Conservation (phyloP, 2,113 vertebrate genomes). For the Isurus oxyrinchus region DNA sequence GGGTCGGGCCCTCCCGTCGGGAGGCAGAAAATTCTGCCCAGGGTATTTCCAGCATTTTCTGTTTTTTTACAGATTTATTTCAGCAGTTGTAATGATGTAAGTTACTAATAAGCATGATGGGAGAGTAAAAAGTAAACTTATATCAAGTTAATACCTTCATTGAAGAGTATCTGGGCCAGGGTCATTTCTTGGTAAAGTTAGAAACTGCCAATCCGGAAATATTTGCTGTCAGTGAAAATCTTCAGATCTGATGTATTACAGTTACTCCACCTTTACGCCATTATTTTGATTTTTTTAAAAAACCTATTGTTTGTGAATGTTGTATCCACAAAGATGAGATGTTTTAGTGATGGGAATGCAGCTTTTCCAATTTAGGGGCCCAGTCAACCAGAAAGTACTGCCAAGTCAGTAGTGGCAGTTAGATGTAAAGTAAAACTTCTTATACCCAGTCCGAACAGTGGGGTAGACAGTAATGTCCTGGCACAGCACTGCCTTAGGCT, state of each 20-base stretch:
- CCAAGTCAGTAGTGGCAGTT: neutral
- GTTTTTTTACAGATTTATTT: too few species aligned
- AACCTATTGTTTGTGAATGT: neutral
- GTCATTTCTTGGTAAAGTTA: neutral
- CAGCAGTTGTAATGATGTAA: neutral
- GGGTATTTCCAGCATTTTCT: too few species aligned
- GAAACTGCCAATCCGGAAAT: neutral
- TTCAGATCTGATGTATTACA: neutral
- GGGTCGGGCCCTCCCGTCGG: too few species aligned
- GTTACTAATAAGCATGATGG: neutral
- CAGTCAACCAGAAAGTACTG: neutral
- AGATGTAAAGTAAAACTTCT: neutral
- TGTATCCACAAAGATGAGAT: neutral
- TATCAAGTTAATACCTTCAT: neutral
- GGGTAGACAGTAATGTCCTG: neutral
- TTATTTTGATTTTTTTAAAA: neutral
- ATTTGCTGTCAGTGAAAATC: neutral
- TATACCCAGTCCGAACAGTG: neutral
- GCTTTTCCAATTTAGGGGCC: neutral
- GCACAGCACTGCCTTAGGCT: neutral
- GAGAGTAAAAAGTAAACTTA: neutral
- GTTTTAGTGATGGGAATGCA: neutral
- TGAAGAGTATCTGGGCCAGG: neutral
- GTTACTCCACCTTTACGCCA: neutral
- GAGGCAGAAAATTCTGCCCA: too few species aligned